Evolutionary conservation across 2,888 invertebrate genomes (phyloP), one percentile per base, ranked within the genome.

Genomic region (Muscina levida): DNA sequence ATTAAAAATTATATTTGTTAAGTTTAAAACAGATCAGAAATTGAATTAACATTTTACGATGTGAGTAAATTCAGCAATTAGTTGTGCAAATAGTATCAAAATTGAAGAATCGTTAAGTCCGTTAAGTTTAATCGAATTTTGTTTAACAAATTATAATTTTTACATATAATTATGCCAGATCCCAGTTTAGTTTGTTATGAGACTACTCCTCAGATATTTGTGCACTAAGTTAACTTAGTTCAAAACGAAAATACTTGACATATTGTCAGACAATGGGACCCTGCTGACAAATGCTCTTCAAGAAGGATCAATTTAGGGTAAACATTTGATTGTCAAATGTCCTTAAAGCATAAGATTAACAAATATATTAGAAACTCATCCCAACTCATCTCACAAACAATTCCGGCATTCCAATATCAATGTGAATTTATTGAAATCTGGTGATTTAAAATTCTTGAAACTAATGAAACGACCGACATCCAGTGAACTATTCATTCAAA

Each of bases 231-330:
- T n/a, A n/a, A n/a, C n/a, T n/a, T n/a, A n/a, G n/a, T n/a, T n/a
- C n/a, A 39, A 39, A 37, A 65, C 26, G 11, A 26, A 48, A 1
- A 22, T 19, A 24, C 24, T 46, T 22, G 65, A 74, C 59, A 37
- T 22, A 79, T 74, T 70, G 22, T 37, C 1, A 13, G 39, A 24
- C 65, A 65, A 22, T 31, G 31, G 42, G 65, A 11, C 15, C 51
- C 48, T 72, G 57, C 57, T 67, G 66, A 56, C 56, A 66, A 53
- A 56, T 56, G 53, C 26, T 59, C 8, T 22, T 42, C 8, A 5
- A 3, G 8, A 31, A 31, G n/a, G 48, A 22, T 3, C 5, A 17
- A 31, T 46, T 24, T n/a, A 48, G 46, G 57, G 46, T n/a, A 31
- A 57, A 53, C 66, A 67, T 67, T 57, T 67, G 22, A 39, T 13